Base-by-base conservation (phyloP, 2,113 vertebrate genomes). In the Paradisaea rubra region DNA sequence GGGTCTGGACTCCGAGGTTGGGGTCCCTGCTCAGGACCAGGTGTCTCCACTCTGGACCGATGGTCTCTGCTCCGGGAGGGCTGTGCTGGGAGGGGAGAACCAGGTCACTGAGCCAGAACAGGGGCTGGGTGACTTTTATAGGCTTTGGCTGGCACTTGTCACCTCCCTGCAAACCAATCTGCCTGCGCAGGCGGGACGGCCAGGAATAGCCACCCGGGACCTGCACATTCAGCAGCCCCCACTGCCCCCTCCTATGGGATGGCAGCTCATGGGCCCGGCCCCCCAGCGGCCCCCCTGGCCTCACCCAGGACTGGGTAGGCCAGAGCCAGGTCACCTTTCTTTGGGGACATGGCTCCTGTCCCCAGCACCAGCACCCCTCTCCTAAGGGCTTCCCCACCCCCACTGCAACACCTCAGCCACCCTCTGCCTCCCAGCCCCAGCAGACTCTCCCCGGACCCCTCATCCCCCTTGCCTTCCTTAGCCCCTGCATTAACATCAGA, bases 181-280 rank as follows among this genome's bases (percentile, higher is more conserved):
- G 94, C 88, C 93, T 93, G 89, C 12, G 41, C 93, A 87, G 96
- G 95, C 85, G 94, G 93, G 65, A 31, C 91, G 0, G 82, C 94
- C 97, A 96, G 94, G 97, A 97, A 97, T 97, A 97, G 97, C 92
- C 61, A n/a, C 64, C 35, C 16, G 1, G 95, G 91, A 95, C 91
- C 97, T 96, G 97, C 91, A 93, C 81, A 92, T 88, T 96, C 95
- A 95, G 95, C 95, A 95, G 78, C 91, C 41, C 13, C 35, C 88
- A 25, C 91, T 89, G 54, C 78, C 87, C 93, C 84, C 69, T 92
- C 91, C 95, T 94, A 56, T 95, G 73, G 76, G 84, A 73, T 53
- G 2, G 72, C 80, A 88, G 64, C 91, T 86, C 18, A 77, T 7
- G 84, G 73, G 37, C 44, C 84, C 60, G 5, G 33, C 85, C 47